phyloP scores from a whole-genome alignment of 92 coral and sea anemone species.

The Zoanthus solanderi region DNA sequence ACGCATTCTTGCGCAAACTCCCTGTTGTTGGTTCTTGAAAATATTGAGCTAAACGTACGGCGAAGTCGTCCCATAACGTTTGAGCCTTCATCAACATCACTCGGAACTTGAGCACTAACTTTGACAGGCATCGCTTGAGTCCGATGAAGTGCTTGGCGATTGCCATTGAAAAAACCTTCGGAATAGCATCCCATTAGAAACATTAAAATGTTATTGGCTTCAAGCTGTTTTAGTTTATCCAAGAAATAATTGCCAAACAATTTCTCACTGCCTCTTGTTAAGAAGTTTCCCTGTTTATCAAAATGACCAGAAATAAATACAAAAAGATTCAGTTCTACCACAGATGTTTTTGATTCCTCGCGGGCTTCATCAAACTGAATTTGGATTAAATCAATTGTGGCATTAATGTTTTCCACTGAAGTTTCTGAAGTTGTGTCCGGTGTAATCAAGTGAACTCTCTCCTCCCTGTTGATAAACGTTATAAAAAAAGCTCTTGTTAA shows the following conservation, averaged over 20 bases:
- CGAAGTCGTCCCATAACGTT: not conserved
- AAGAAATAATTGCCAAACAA: not conserved
- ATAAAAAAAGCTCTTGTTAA: not conserved
- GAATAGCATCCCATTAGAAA: conserved; percentile 29
- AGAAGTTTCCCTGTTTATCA: not conserved
- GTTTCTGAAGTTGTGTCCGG: not conserved
- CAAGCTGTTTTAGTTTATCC: not conserved
- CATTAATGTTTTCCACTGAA: not conserved
- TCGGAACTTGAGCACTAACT: not conserved
- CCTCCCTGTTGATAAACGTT: not conserved
- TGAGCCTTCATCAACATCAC: not conserved
- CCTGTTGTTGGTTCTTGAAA: not conserved
- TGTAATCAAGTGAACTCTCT: conserved; percentile 22
- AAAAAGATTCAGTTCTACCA: not conserved
- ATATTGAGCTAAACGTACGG: not conserved
- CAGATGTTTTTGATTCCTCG: not conserved
- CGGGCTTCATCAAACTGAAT: not conserved
- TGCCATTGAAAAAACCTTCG: not conserved
- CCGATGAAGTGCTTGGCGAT: not conserved
- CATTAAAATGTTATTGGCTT: conserved; percentile 16
- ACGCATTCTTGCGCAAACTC: not conserved
- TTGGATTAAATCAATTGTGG: not conserved
- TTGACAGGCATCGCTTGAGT: not conserved
- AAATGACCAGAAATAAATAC: conserved; percentile 22
- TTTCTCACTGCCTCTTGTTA: not conserved